phyloP scores from a whole-genome alignment of 2,888 invertebrate species.

The Scaptomyza cyrtandrae region DNA sequence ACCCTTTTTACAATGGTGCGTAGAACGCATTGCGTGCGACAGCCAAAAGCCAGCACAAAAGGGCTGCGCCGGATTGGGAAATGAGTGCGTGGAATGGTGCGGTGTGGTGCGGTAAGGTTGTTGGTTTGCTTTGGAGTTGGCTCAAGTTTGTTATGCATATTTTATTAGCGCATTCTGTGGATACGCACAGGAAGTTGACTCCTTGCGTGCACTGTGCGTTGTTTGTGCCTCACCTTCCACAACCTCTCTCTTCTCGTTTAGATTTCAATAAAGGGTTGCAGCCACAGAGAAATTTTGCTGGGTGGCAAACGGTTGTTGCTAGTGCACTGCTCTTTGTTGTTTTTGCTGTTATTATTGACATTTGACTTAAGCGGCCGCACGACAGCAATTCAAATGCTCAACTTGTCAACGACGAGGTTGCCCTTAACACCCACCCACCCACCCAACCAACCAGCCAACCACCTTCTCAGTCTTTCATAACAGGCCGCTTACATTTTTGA shows the following conservation, averaged over 20 bases:
- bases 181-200: conserved; percentile 78
- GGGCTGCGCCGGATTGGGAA: background rate
- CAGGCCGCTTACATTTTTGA: conserved; percentile 23
- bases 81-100: background rate
- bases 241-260: background rate
- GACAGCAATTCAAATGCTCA: conserved; percentile 75
- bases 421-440: conserved; percentile 41
- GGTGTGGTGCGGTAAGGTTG: background rate
- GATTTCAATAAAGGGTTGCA: conserved; percentile 43
- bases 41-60: conserved; percentile 28
- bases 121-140: conserved; percentile 13
- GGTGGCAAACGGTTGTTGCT: conserved; percentile 31
- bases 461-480: background rate
- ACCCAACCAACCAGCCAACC: background rate
- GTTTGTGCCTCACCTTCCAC: conserved; percentile 4
- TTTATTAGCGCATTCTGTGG: conserved; percentile 76
- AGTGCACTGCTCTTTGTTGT: conserved; percentile 30
- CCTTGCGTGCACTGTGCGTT: conserved; percentile 65
- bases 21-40: conserved; percentile 55
- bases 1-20: conserved; percentile 57
- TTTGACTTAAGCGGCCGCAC: conserved; percentile 69
- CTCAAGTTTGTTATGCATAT: conserved; percentile 77
- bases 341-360: conserved; percentile 59
- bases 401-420: conserved; percentile 74
- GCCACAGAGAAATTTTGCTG: conserved; percentile 23